These are phyloP conservation scores for Lepus townsendii DNA, from an alignment of 2,797 vertebrate genomes.

Conservation along the genomic window DNA sequence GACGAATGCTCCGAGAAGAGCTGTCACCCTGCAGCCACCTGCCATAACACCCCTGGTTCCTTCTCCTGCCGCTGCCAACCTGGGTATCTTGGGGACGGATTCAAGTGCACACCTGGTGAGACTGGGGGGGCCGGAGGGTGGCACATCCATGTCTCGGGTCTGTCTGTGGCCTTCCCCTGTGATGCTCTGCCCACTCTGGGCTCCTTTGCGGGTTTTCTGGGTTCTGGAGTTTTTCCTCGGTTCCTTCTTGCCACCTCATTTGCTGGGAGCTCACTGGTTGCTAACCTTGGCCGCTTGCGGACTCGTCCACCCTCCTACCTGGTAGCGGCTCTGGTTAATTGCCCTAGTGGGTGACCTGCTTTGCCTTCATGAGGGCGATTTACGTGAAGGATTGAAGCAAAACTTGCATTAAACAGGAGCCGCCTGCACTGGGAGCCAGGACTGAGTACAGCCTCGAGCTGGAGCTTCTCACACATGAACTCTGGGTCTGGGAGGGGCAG, in stretches of 20 bases:
- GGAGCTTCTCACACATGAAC: background rate
- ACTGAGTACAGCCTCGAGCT: no score
- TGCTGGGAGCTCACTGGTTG: background rate
- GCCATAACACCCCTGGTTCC: constrained; percentile 92
- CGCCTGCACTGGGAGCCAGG: background rate
- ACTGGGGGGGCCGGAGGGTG: background rate
- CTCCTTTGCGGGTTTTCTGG: background rate
- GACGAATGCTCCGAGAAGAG: constrained; percentile 93
- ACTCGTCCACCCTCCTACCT: background rate
- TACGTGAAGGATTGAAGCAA: background rate
- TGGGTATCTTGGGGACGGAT: constrained; percentile 92
- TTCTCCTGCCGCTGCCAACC: constrained; percentile 93
- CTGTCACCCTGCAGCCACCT: constrained; percentile 91
- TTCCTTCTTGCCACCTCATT: background rate
- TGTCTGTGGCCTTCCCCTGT: background rate
- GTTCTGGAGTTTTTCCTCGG: background rate
- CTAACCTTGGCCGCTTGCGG: background rate
- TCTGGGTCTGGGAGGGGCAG: background rate
- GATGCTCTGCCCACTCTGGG: background rate
- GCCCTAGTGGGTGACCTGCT: background rate
- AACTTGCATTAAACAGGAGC: background rate
- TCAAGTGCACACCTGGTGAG: constrained; percentile 92
- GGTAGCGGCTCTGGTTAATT: background rate
- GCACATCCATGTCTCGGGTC: background rate
- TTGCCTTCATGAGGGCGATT: background rate